phyloP scores from a whole-genome alignment of 2,113 vertebrate genomes.

The Nothobranchius kuhntae region DNA sequence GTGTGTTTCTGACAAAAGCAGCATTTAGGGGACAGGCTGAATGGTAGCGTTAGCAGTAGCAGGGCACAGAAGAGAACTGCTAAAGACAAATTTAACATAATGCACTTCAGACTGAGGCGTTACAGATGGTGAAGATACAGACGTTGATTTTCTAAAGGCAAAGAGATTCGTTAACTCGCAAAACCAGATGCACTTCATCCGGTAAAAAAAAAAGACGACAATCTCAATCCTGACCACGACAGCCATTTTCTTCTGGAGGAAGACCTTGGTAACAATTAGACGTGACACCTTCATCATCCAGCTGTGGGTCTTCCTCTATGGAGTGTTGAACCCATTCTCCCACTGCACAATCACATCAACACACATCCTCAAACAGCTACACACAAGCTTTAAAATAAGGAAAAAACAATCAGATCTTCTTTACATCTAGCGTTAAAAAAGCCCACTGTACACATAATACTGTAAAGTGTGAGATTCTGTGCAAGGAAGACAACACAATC shows the following conservation, averaged over 20 bases:
- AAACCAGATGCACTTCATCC: conserved; percentile 31
- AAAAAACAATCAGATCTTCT: conserved; percentile 58
- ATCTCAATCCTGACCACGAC: conserved; percentile 8
- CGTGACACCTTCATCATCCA: conserved; percentile 14
- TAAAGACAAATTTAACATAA: conserved; percentile 51
- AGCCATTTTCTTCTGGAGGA: conserved; percentile 22
- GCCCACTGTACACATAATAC: conserved; percentile 56
- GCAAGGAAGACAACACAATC: conserved; percentile 76
- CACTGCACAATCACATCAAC: conserved; percentile 22
- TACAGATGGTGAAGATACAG: conserved; percentile 57
- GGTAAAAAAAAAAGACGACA: conserved; percentile 31
- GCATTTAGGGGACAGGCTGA: conserved; percentile 71
- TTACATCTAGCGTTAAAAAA: conserved; percentile 56
- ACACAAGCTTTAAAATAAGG: conserved; percentile 39
- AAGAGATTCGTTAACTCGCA: conserved; percentile 48
- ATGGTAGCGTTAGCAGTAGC: conserved; percentile 75
- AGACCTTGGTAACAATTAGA: conserved; percentile 40
- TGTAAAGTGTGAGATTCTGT: conserved; percentile 68
- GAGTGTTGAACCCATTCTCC: conserved; percentile 55
- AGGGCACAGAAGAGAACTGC: conserved; percentile 52
- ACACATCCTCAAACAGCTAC: neutral
- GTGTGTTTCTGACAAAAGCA: conserved; percentile 71
- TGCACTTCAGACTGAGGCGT: conserved; percentile 58
- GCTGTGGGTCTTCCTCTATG: conserved; percentile 28
- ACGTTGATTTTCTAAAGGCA: conserved; percentile 52